Conservation (phyloP, 37 sponge, comb jelly and placozoan species). For the Ephydatia muelleri region DNA sequence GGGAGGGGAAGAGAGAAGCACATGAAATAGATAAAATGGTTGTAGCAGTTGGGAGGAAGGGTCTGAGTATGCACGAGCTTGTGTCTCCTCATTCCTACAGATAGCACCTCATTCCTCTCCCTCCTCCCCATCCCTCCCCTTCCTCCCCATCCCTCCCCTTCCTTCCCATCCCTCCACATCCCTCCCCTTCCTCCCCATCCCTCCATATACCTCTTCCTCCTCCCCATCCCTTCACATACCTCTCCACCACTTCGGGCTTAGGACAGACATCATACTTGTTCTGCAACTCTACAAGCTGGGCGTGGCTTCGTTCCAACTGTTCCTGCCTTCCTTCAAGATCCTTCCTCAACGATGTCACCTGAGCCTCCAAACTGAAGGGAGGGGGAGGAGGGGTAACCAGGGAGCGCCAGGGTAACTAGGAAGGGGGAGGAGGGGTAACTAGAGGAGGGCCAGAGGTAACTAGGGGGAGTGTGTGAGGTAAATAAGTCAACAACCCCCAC, state of each 20-base stretch:
- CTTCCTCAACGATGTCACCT: slow-evolving; percentile 18
- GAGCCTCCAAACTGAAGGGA: slow-evolving; percentile 18
- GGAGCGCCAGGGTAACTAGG: neutral
- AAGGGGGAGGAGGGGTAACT: no score
- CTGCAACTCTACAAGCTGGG: slow-evolving; percentile 19
- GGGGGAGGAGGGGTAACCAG: neutral
- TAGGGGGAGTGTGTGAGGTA: no score
- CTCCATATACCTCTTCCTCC: no score
- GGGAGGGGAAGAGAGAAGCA: neutral
- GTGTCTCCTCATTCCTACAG: no score
- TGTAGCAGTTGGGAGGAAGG: neutral
- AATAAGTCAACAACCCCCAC: neutral
- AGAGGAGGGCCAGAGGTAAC: no score
- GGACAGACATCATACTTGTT: slow-evolving; percentile 28
- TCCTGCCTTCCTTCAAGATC: neutral
- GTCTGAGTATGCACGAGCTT: no score
- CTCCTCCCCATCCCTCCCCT: no score
- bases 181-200: no score
- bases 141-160: no score
- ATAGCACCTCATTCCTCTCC: no score
- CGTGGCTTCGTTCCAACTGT: neutral
- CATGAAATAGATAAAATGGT: neutral
- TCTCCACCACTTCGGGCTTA: slow-evolving; percentile 34
- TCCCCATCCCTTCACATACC: slow-evolving; percentile 11
- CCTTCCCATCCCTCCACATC: no score